Evolutionary conservation across 2,888 invertebrate species (phyloP).

Genomic region (Seira musarum): DNA sequence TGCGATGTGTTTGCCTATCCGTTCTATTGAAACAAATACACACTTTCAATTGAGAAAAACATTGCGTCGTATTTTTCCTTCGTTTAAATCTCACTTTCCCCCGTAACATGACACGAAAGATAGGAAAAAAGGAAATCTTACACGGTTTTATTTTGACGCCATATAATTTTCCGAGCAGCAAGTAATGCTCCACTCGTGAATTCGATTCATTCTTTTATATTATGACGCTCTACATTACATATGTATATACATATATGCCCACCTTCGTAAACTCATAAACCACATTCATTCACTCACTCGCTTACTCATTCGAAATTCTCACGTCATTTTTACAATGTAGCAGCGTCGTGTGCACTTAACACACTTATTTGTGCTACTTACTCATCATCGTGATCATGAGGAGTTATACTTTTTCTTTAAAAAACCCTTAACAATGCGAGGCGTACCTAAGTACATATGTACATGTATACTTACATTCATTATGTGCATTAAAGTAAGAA

Average conservation of each 20-base stretch:
- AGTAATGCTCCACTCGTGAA: too few relatives aligned
- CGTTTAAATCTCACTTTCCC: conserved; percentile 3
- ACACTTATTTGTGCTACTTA: conserved; percentile 46
- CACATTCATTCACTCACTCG: conserved; percentile 36
- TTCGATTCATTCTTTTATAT: too few relatives aligned
- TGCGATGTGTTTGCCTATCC: not conserved
- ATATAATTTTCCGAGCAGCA: too few relatives aligned
- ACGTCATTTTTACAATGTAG: conserved; percentile 14
- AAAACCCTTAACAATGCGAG: not conserved
- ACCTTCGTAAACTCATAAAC: conserved; percentile 26
- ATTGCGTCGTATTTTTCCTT: not conserved
- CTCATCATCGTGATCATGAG: conserved; percentile 12
- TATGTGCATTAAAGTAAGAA: too few relatives aligned
- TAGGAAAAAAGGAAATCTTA: too few relatives aligned
- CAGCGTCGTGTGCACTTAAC: conserved; percentile 15
- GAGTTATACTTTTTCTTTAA: conserved; percentile 5
- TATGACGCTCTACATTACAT: too few relatives aligned
- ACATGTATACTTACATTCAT: too few relatives aligned
- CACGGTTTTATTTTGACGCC: too few relatives aligned
- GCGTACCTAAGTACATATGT: too few relatives aligned
- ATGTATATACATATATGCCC: too few relatives aligned
- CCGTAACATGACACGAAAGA: not conserved
- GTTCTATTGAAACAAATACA: conserved; percentile 9
- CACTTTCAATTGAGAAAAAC: not conserved
- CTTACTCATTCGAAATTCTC: conserved; percentile 27